Evolutionary conservation across 2,113 vertebrate genomes (phyloP).

Genomic region (Eudorcas thomsonii): DNA sequence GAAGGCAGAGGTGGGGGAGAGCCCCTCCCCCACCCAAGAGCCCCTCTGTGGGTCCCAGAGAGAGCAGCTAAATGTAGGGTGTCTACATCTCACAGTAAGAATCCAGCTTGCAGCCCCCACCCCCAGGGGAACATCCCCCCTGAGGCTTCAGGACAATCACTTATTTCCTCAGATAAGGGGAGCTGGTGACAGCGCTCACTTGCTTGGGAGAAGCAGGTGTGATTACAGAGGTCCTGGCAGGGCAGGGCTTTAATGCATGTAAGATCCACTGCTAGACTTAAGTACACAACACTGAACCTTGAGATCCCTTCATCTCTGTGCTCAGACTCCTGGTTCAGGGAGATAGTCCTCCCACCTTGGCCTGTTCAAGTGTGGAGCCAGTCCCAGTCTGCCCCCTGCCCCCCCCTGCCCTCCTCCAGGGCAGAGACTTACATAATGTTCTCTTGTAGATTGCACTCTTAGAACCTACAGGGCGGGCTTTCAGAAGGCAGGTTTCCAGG

Average conservation of each 20-base stretch:
- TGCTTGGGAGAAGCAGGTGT: background rate
- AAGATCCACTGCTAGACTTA: background rate
- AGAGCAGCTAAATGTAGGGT: background rate
- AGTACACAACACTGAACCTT: accelerated
- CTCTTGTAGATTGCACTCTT: background rate
- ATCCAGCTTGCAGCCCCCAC: background rate
- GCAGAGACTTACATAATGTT: accelerated
- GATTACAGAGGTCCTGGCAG: background rate
- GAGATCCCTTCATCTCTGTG: accelerated
- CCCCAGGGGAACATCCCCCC: background rate
- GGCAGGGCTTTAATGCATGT: background rate
- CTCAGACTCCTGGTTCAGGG: background rate
- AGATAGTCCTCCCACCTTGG: background rate
- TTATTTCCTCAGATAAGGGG: constrained; percentile 6
- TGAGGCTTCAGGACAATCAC: background rate
- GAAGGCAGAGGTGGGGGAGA: background rate
- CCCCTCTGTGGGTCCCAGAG: background rate
- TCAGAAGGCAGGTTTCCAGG: background rate
- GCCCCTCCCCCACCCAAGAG: background rate
- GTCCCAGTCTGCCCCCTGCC: background rate
- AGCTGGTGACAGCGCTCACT: background rate
- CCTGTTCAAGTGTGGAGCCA: background rate
- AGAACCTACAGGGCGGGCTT: background rate
- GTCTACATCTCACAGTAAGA: background rate
- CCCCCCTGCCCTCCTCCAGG: background rate